Evolutionary conservation across 2,888 invertebrate species (phyloP), one percentile per base, ranked within the genome.

Genomic region (Hyppa rectilinea): DNA sequence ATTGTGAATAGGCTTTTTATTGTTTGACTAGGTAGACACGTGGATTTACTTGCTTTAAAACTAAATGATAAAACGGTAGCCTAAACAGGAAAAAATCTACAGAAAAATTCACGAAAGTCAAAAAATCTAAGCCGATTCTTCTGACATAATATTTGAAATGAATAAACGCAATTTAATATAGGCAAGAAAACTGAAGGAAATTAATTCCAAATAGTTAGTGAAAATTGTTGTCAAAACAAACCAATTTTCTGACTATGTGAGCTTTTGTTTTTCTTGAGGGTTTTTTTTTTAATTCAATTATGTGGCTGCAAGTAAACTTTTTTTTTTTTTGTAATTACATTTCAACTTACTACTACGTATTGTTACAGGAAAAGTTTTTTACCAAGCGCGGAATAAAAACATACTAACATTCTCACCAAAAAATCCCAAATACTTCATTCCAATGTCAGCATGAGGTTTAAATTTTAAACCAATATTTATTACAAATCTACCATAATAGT

Each of bases 1-100:
- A 88, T 85, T 81, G 55, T 67, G 50, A 75, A 82, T 75, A 60
- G 60, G 52, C 55, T 38, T 87, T 89, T 89, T 90, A 89, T 88
- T 88, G 77, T 85, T 81, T 77, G 71, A 84, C 84, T 84, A 86
- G n/a, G 34, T 38, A 2, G 29, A n/a, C 63, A 52, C 40, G 58
- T 31, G 58, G 61, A 55, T 74, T 74, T 9, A 38, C 36, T 47
- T 65, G 36, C 5, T 45, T 29, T 29, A 29, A 29, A 45, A 45
- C 14, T 14, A 43, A 26, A 40, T 4, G 4, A 26, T 56, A 26
- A 23, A 38, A 20, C 17, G 2, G 12, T 26, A 20, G 7, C 20
- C 12, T 20, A 14, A 14, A 58, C 7, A 2, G 4, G 7, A 40
- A 14, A 20, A 40, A 23, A 56, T 12, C 0, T 5, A 12, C 0